Base-by-base conservation (phyloP, 2,888 invertebrate genomes). In the Metalampra italica region DNA sequence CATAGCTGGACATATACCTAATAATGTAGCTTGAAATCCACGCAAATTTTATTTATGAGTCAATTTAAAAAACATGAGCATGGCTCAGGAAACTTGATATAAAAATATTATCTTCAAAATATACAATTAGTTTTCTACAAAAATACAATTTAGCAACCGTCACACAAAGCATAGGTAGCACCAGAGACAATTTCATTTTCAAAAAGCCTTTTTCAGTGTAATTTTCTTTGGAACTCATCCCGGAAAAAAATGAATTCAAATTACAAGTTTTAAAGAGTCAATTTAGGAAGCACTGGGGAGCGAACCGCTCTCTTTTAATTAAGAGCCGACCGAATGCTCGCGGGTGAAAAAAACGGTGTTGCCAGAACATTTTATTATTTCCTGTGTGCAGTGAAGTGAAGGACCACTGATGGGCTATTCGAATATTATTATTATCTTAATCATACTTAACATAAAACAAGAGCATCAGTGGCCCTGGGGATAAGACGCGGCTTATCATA, bases 231-330 rank as follows among this genome's bases (percentile, higher is more conserved):
- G 15, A 57, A 49, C 43, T 45, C 46, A 15, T 43, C 49, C 49
- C 47, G 45, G 54, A 56, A 58, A 70, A 68, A 67, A 69, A 70
- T 66, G 62, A 66, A 72, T 71, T 66, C 66, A 70, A 77, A 75
- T 75, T 68, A 71, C 71, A 75, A 79, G 64, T 76, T 78, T 72
- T 71, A 71, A 77, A 78, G 72, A 80, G 77, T 78, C 78, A 76
- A 80, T 80, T 80, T 73, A 67, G 72, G 64, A 36, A 57, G 65
- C 63, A 60, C 57, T 55, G 55, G 56, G 60, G 55, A 54, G 50
- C 60, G 55, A 53, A 45, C 45, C 42, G 51, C 55, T 49, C 57
- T 60, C 59, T 68, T 78, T 78, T 79, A 80, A 79, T 79, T 79
- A 79, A 79, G 65, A 62, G 55, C 29, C 51, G 53, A 62, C 63